Base-by-base conservation (phyloP, 2,888 invertebrate genomes). In the Rosalia funebris region DNA sequence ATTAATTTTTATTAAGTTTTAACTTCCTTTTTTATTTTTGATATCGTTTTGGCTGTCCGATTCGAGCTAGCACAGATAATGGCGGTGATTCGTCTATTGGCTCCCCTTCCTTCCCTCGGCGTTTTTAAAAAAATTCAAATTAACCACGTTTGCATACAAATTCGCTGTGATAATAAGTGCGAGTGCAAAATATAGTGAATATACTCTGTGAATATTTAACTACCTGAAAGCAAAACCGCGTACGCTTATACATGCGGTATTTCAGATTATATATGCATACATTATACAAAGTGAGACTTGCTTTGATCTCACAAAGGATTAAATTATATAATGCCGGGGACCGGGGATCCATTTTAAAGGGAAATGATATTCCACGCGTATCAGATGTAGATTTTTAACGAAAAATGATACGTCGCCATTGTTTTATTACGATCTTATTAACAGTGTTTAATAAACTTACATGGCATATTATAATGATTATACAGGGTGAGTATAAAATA, bases 231-330 rank as follows among this genome's bases (percentile, higher is more conserved):
- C 73, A 65, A 71, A 70, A 65, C 68, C 63, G 65, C 48, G 60
- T 53, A 60, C 62, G 65, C 64, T 63, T 71, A 39, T 61, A 25
- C 50, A 55, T 63, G 71, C 63, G 69, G 74, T 64, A 70, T 75
- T 71, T 70, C 69, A 65, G 66, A 72, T 71, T 71, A 53, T 53
- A 32, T 63, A 74, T 74, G 74, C 73, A 77, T 76, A 75, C 71
- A 76, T 74, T 76, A 75, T 69, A 69, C 70, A 77, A 76, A 76
- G 77, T 75, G 75, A 71, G 65, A 68, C 62, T 61, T 60, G 74
- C 78, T 79, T 79, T 79, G 78, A 79, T 79, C 78, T 77, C 63
- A 73, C 75, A 76, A 77, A 77, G 76, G 76, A 76, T 31, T 17
- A 75, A 74, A 74, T 69, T 62, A 62, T 62, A 61, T 65, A 56